Evolutionary conservation across 2,888 invertebrate species (phyloP).

Genomic region (Polymixis lichenea): DNA sequence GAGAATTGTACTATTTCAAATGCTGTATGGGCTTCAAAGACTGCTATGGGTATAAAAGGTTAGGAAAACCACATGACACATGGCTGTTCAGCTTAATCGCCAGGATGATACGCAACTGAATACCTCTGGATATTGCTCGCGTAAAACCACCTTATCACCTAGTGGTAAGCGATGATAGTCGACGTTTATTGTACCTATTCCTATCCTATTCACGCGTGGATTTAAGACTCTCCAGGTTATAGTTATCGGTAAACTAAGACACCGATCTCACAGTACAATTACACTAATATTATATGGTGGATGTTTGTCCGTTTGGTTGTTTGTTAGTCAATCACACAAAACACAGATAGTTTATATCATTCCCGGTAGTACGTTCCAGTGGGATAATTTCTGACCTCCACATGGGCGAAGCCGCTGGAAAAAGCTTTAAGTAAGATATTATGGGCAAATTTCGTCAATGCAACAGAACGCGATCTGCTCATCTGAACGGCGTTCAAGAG

Average conservation of each 20-base stretch:
- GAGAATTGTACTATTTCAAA: background rate
- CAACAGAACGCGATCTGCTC: background rate
- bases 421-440: background rate
- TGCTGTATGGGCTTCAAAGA: background rate
- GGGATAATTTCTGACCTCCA: too few relatives aligned
- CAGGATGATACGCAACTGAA: background rate
- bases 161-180: background rate
- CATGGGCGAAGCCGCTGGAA: too few relatives aligned
- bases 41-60: background rate
- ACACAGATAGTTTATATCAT: too few relatives aligned
- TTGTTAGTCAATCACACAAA: too few relatives aligned
- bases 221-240: background rate
- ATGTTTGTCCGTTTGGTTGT: too few relatives aligned
- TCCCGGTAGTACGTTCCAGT: too few relatives aligned
- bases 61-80: background rate
- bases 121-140: background rate
- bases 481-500: background rate
- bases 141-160: background rate
- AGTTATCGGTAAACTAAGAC: background rate
- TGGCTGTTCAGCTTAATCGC: background rate
- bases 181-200: background rate
- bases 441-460: background rate
- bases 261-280: background rate
- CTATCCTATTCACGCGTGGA: background rate
- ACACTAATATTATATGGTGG: too few relatives aligned